phyloP scores from a whole-genome alignment of 2,888 invertebrate genomes.

The Bugulina stolonifera region DNA sequence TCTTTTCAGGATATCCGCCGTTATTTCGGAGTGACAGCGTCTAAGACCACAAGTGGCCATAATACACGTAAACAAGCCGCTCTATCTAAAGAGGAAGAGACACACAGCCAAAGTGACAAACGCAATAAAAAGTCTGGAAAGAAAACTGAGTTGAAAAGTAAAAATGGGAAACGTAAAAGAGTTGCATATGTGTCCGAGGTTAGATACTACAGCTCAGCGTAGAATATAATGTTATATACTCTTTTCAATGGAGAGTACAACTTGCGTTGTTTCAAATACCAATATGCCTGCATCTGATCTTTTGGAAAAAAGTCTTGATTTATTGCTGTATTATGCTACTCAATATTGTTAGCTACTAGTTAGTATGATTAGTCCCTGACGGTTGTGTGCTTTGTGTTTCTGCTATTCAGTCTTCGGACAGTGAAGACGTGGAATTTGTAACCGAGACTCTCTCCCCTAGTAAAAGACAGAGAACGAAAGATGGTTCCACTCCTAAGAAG shows the following conservation, averaged over 20 bases:
- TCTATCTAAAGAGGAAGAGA: neutral
- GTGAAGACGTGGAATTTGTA: neutral
- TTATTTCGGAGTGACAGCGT: neutral
- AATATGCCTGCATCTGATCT: no score
- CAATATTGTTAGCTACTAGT: no score
- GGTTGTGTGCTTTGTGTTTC: no score
- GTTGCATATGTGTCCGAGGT: neutral
- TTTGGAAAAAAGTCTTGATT: no score
- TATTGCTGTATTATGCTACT: no score
- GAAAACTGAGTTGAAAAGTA: neutral
- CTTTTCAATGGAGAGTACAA: no score
- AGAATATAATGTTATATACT: no score
- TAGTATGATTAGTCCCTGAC: no score
- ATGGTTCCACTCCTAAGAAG: conserved; percentile 2
- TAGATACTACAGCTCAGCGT: no score
- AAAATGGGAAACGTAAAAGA: neutral
- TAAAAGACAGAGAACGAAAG: neutral
- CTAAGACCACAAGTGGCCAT: neutral
- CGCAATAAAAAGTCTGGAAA: neutral
- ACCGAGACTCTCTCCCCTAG: neutral
- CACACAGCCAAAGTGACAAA: neutral
- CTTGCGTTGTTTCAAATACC: no score
- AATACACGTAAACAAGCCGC: conserved; percentile 8
- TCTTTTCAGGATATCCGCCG: conserved; percentile 11
- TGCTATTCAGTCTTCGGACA: conserved; percentile 16